A percentile compares a stretch with the other conserved stretches of the same genome.
These are phyloP conservation scores for Ditula angustiorana DNA, from an alignment of 2,888 invertebrate species.

Conservation along the genomic window DNA sequence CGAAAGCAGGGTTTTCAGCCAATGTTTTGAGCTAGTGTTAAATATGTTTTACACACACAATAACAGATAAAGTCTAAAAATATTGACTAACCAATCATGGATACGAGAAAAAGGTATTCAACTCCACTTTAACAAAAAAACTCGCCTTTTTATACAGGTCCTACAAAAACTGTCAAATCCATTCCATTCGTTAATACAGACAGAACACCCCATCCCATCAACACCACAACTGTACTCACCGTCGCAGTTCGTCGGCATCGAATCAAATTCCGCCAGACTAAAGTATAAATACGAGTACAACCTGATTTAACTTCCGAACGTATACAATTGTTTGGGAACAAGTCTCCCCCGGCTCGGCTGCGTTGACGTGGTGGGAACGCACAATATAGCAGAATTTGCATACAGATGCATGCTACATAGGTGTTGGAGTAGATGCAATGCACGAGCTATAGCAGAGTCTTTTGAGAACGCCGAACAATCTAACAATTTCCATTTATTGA, in stretches of 20 bases:
- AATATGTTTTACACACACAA: too few relatives aligned
- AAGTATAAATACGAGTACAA: conserved; percentile 48
- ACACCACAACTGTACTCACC: neutral
- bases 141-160: neutral
- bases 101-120: too few relatives aligned
- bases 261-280: conserved; percentile 14
- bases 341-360: conserved; percentile 53
- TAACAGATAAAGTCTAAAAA: too few relatives aligned
- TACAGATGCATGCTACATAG: conserved; percentile 51
- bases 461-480: neutral
- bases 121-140: too few relatives aligned
- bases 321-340: conserved; percentile 65
- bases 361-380: conserved; percentile 56
- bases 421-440: neutral
- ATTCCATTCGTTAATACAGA: neutral
- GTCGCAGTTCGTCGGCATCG: conserved; percentile 5
- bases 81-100: too few relatives aligned
- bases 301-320: conserved; percentile 64
- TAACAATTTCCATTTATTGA: too few relatives aligned
- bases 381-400: conserved; percentile 71
- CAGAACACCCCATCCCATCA: neutral
- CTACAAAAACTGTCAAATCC: neutral
- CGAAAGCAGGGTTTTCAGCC: too few relatives aligned
- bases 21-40: too few relatives aligned
- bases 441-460: neutral